Base-by-base conservation (phyloP, 2,888 invertebrate species). In the Leptogaster cylindrica region DNA sequence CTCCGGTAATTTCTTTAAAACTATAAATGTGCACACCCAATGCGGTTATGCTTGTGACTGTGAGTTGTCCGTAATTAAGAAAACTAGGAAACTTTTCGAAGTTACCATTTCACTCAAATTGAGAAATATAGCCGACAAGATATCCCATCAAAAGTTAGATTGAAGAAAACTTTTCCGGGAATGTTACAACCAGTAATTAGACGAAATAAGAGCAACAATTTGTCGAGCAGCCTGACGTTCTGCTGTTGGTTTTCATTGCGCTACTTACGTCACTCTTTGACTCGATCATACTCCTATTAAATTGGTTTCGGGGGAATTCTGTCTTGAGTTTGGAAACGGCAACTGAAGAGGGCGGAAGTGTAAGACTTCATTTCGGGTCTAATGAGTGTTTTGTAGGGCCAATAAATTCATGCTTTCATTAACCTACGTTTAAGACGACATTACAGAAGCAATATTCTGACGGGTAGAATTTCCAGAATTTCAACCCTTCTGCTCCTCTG, bases 341-440 rank as follows among this genome's bases (percentile, higher is more conserved):
- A 18, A n/a, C 14, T 10, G 23, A 44, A 28, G 27, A 25, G 44
- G 25, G 27, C 41, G 25, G 44, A 51, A 41, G n/a, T n/a, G n/a
- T 50, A 51, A 63, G 61, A 63, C 63, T 69, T 69, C 52, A 69
- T 69, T 63, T 55, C 52, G 66, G 63, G 55, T 66, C 66, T 69
- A 69, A 69, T 66, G 69, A 66, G 44, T 61, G 36, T 61, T 65
- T 50, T 50, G 65, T 50, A 50, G 50, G 50, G 69, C 69, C 48
- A 69, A 67, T 69, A 67, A 69, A 69, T 67, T 67, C 61, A 65
- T 66, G 58, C 41, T 58, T 36, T 67, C 67, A 67, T 69, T 69
- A 69, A 65, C 65, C 67, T 51, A 65, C 50, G 52, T 65, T 52
- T 41, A 65, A 65, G 25, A 51, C 36, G 25, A 50, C 64, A 65